Percentiles rank a stretch among this genome's conserved stretches.
Conservation (phyloP, 2,113 vertebrate species). For the Erythrocercus mccallii region DNA sequence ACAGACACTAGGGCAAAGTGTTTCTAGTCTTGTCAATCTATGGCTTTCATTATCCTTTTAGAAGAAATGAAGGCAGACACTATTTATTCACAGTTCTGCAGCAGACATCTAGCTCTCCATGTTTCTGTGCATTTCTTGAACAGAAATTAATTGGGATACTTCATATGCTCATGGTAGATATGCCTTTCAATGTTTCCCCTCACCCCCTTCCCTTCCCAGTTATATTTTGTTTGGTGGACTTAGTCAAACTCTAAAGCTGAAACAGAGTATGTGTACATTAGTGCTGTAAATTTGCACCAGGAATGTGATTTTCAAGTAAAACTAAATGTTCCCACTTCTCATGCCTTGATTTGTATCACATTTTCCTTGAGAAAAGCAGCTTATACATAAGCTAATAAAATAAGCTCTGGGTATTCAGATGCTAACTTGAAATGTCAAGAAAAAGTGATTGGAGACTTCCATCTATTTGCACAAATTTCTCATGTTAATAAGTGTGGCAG, state of each 20-base stretch:
- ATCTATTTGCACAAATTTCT: neutral
- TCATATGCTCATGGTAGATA: neutral
- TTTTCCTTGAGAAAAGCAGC: neutral
- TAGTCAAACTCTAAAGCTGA: neutral
- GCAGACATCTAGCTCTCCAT: neutral
- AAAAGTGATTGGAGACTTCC: neutral
- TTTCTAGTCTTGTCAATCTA: neutral
- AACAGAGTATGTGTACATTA: neutral
- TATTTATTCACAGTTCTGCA: neutral
- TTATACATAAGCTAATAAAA: neutral
- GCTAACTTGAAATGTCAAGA: accelerated
- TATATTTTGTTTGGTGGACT: neutral
- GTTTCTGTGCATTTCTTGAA: neutral
- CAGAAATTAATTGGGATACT: neutral
- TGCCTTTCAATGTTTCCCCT: neutral
- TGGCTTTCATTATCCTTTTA: neutral
- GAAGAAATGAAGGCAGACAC: neutral
- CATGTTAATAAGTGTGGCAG: neutral
- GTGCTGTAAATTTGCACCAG: neutral
- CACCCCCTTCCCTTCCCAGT: accelerated
- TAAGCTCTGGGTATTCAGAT: neutral
- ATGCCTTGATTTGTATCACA: neutral
- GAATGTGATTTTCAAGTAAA: neutral
- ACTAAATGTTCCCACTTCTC: neutral
- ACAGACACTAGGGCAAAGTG: neutral